phyloP scores from a whole-genome alignment of 1,140 invertebrate genomes.

The Plectrocnemia conspersa region DNA sequence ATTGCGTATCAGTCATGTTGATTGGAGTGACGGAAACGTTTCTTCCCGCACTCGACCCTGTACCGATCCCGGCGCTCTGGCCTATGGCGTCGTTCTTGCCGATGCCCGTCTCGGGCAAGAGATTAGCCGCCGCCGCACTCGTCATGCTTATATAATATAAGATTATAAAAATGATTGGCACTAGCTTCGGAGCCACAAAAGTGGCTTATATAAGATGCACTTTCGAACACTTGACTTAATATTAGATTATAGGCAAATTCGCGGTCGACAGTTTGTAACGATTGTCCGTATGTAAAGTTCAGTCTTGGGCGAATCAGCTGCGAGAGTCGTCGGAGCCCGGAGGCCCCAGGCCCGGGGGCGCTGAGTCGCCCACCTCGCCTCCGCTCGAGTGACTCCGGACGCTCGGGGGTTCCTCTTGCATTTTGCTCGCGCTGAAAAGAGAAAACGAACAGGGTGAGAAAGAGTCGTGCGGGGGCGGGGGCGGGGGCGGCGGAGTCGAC shows the following conservation, averaged over 20 bases:
- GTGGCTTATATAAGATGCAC: slow-evolving; percentile 24
- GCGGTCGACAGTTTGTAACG: not conserved
- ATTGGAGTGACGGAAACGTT: slow-evolving; percentile 50
- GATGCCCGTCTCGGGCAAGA: slow-evolving; percentile 40
- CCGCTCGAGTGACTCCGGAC: slow-evolving; percentile 17
- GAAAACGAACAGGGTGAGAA: not conserved
- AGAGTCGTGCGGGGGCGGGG: slow-evolving; percentile 22
- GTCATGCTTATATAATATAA: slow-evolving; percentile 15
- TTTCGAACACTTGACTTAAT: slow-evolving; percentile 21
- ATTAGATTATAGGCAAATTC: not conserved
- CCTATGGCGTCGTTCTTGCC: not conserved
- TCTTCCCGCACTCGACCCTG: slow-evolving; percentile 13
- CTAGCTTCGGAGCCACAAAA: not conserved
- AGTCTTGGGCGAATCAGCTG: slow-evolving; percentile 11
- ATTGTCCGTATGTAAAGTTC: not conserved
- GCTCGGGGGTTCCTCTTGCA: slow-evolving; percentile 20
- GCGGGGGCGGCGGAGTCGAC: slow-evolving; percentile 42
- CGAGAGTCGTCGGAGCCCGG: not conserved
- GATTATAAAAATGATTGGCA: slow-evolving; percentile 12
- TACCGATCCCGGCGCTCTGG: slow-evolving; percentile 6
- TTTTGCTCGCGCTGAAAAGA: slow-evolving; percentile 31
- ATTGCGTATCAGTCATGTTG: slow-evolving; percentile 49
- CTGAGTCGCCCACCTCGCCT: not conserved
- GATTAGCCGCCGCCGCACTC: slow-evolving; percentile 12
- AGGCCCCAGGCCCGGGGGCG: slow-evolving; percentile 13